These are phyloP conservation scores for Pangasianodon gigas DNA, from an alignment of 2,113 vertebrate species.

Conservation along the genomic window DNA sequence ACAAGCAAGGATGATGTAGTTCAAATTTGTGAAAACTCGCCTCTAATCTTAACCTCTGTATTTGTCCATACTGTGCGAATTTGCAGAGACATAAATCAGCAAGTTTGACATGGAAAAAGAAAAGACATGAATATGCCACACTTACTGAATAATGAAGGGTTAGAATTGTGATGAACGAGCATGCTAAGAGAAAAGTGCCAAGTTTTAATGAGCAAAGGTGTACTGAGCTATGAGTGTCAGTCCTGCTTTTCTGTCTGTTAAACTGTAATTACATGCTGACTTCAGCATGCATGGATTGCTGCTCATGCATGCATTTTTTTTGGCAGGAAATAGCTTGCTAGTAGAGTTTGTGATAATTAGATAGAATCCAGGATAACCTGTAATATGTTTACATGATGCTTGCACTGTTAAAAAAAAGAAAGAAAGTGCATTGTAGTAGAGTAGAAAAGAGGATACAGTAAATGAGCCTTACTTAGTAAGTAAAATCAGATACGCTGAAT, in stretches of 20 bases:
- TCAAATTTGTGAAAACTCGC: not conserved
- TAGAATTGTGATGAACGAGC: not conserved
- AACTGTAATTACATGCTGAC: constrained; percentile 52
- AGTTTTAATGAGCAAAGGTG: not conserved
- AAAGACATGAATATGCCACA: not conserved
- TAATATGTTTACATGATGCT: constrained; percentile 14
- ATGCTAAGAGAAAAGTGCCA: not conserved
- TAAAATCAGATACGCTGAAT: not conserved
- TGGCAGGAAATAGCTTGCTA: constrained; percentile 8
- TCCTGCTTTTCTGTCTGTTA: constrained; percentile 23
- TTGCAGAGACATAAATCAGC: not conserved
- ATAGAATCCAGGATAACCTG: not conserved
- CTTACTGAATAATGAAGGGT: not conserved
- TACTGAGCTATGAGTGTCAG: not conserved
- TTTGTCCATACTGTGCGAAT: not conserved
- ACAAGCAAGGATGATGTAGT: not conserved
- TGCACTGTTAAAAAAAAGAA: constrained; percentile 20
- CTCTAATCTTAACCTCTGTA: too few relatives aligned
- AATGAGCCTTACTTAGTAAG: constrained; percentile 1
- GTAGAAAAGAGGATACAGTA: not conserved
- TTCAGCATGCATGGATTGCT: constrained; percentile 39
- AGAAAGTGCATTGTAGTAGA: not conserved
- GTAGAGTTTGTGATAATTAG: constrained; percentile 12
- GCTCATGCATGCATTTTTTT: constrained; percentile 1
- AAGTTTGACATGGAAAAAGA: not conserved